Evolutionary conservation across 2,888 invertebrate species (phyloP).

Genomic region (Stenotaenia linearis): DNA sequence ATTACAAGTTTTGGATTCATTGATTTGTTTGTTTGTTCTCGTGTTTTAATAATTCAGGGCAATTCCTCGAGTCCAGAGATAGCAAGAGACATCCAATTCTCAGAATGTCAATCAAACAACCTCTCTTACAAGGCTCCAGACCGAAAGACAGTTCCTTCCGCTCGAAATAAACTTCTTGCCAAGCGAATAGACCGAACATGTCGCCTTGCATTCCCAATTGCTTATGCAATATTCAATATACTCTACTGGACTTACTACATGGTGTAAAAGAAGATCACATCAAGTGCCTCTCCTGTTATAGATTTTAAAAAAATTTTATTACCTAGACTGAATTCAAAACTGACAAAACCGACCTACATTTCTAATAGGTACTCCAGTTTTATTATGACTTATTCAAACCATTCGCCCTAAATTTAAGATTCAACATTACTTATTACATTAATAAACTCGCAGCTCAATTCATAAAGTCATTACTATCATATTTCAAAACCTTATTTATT

Average conservation of each 20-base stretch:
- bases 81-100: neutral
- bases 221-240: conserved; percentile 38
- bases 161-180: conserved; percentile 27
- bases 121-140: neutral
- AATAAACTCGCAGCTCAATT: conserved; percentile 4
- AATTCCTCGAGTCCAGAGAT: neutral
- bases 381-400: neutral
- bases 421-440: neutral
- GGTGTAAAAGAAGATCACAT: neutral
- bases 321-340: neutral
- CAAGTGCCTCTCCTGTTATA: neutral
- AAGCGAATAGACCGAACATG: conserved; percentile 35
- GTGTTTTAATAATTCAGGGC: neutral
- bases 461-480: neutral
- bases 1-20: too few relatives aligned
- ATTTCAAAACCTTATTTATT: neutral
- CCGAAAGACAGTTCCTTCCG: neutral
- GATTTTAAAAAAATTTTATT: neutral
- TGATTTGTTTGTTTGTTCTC: neutral
- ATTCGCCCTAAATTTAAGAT: neutral
- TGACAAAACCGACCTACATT: neutral
- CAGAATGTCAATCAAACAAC: neutral
- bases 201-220: conserved; percentile 38
- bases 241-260: conserved; percentile 38
- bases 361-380: neutral